Base-by-base conservation (phyloP, 2,113 vertebrate species). In the Pteronura brasiliensis region DNA sequence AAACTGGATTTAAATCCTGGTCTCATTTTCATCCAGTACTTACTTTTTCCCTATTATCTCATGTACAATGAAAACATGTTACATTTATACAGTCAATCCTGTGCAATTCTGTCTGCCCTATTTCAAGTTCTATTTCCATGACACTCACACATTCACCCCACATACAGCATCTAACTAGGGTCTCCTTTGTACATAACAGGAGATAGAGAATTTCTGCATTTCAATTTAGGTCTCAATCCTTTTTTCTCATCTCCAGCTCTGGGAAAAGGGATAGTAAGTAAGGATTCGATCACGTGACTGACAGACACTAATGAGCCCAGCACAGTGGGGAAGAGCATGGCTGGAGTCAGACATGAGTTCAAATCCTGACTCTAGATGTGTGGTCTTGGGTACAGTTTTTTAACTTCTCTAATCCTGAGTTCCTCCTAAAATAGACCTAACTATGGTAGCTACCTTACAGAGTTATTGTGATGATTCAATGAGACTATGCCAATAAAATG, bases 1-100 rank as follows among this genome's bases (percentile, higher is more conserved):
- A 96, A 90, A 44, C 4, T 47, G 18, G 34, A 67, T 79, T 96
- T 83, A 96, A 95, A 92, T 90, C 39, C 72, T 92, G 55, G 5
- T 34, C 69, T 95, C 63, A 72, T 92, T 95, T 27, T 39, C 23
- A 67, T 49, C 5, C 23, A 90, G 27, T 63, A 69, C 52, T 61
- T 89, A 25, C 59, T 90, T 92, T 72, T 88, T 9, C 17, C 23
- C 23, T 79, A 10, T 74, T 61, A 77, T n/a, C 4, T 86, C 20
- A 47, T n/a, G 31, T 61, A 36, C n/a, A 96, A 23, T 57, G 69
- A 67, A 85, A 96, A 29, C 4, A 82, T 42, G 31, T 82, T 42
- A 1, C 34, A 39, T 79, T 85, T 67, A 57, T 93, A 44, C 23
- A 69, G 10, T 52, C 36, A 52, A 4, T 36, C 14, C 3, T 44